These are phyloP conservation scores for Coracopsis vasa DNA, from an alignment of 2,113 vertebrate species.

Conservation along the genomic window DNA sequence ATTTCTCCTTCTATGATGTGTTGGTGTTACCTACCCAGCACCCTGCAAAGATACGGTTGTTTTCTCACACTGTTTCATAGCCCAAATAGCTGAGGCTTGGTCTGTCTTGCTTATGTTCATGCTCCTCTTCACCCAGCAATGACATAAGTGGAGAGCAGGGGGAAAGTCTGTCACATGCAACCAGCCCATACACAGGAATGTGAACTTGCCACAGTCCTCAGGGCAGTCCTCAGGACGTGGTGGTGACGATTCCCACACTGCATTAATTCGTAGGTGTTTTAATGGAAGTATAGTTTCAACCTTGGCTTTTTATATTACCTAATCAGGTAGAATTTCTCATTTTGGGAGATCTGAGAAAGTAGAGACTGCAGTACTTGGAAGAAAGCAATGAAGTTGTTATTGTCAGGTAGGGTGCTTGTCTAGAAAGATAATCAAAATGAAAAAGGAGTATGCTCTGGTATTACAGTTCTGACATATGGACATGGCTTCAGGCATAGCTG, in stretches of 20 bases:
- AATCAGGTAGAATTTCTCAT: background rate
- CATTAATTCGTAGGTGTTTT: background rate
- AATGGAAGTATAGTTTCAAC: background rate
- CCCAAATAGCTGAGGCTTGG: background rate
- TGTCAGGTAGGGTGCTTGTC: background rate
- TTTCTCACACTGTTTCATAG: background rate
- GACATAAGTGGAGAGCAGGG: background rate
- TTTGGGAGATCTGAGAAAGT: background rate
- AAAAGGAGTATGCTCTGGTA: background rate
- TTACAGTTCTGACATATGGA: background rate
- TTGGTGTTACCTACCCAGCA: too few relatives aligned
- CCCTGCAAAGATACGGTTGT: rapidly evolving
- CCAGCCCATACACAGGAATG: too few relatives aligned
- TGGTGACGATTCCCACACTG: background rate
- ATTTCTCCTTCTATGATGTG: background rate
- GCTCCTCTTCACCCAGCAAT: background rate
- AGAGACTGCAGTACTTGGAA: background rate
- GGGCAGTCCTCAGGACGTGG: background rate
- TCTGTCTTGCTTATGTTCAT: background rate
- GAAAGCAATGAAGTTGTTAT: background rate
- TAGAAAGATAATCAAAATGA: background rate
- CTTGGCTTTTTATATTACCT: background rate
- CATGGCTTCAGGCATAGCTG: background rate
- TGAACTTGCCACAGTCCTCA: background rate
- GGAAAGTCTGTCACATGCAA: rapidly evolving